Evolutionary conservation across 2,888 invertebrate species (phyloP), one percentile per base, ranked within the genome.

Genomic region (Mellilla xanthometata): DNA sequence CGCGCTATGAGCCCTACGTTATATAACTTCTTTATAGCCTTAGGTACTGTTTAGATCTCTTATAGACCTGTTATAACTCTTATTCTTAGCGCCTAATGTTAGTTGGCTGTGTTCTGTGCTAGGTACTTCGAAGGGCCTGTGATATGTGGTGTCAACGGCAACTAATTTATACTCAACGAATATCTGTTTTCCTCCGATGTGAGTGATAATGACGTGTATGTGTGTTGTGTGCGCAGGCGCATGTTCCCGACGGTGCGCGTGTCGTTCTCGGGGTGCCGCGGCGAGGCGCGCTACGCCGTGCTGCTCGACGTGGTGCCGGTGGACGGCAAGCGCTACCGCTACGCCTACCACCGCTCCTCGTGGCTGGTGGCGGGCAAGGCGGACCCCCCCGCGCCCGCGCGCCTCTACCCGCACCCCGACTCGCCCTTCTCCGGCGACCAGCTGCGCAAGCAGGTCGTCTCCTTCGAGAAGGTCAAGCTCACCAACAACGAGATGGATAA

Each of bases 331-430:
- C 93, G 99, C 44, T 97, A 97, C 90, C 94, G 98, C 55, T 99
- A 99, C 92, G 98, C 99, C 58, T 99, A 99, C 91, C 99, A 99
- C 91, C 94, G 98, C 71, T 98, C 97, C 58, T 97, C 97, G 39
- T 99, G 99, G 99, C 92, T 98, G 72, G 98, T 98, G 62, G 99
- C 99, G 13, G 99, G 99, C 57, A 99, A 99, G 88, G 99, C 99
- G 29, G 99, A 99, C 91, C 98, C 98, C 8, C 98, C 98, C 68
- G 95, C 97, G 22, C 97, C 97, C 52, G 95, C 96, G 57, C 92
- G 98, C 57, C 94, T 98, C 72, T 98, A 98, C 91, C 94, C 97
- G 44, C 99, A 99, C 91, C 99, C 99, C 26, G 99, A 99, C 88
- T 97, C 97, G 47, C 98, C 99, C 51, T 98, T 95, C 88, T 95